phyloP scores from a whole-genome alignment of 2,113 vertebrate genomes.

The Strigops habroptila region DNA sequence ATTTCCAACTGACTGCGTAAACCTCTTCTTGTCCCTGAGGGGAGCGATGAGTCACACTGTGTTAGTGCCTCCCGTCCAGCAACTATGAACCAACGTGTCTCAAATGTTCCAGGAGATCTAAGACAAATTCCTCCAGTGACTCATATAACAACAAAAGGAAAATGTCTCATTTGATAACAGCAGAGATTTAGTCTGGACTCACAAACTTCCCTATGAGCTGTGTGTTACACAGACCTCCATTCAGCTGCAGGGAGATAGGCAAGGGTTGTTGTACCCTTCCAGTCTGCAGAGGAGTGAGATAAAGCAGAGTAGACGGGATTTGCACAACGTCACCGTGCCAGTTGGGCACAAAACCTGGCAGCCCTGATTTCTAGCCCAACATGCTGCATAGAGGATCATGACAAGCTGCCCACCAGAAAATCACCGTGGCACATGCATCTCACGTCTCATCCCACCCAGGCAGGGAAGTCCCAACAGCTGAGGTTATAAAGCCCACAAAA shows the following conservation, averaged over 20 bases:
- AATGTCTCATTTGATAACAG: neutral
- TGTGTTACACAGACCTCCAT: neutral
- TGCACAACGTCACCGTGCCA: neutral
- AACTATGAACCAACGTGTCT: neutral
- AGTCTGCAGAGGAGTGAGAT: neutral
- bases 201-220: neutral
- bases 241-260: neutral
- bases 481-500: neutral
- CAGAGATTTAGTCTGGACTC: neutral
- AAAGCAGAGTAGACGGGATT: neutral
- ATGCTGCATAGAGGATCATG: accelerated
- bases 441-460: neutral
- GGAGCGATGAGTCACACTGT: neutral
- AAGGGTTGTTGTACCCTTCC: neutral
- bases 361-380: accelerated
- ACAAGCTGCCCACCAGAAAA: neutral
- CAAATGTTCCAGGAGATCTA: neutral
- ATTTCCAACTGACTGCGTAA: neutral
- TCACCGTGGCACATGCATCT: neutral
- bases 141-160: neutral
- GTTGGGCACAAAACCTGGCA: accelerated
- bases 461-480: neutral
- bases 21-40: neutral
- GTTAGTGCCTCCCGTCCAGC: neutral
- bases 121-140: neutral